Base-by-base conservation (phyloP, 2,888 invertebrate genomes). In the Ophioninae sp. region DNA sequence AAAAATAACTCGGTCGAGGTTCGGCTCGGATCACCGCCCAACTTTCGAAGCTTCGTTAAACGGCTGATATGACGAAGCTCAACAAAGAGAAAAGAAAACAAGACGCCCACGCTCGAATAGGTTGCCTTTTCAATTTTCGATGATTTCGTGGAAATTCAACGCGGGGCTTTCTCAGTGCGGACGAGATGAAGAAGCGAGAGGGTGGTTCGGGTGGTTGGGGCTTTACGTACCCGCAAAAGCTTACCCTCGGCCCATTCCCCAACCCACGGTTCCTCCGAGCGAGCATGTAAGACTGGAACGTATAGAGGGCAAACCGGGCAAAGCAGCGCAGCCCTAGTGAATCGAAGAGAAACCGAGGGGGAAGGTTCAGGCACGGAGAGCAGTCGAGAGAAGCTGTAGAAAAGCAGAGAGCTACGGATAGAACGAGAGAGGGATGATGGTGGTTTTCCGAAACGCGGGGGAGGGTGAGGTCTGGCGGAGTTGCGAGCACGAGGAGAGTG, bases 61-160 rank as follows among this genome's bases (percentile, higher is more conserved):
- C 10, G 58, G 58, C 39, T 20, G 37, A 58, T 56, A 8, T 6
- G 10, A 6, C 51, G 22, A 23, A 51, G n/a, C 59, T 17, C 22
- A 71, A 63, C 20, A 10, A 51, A 23, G 39, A 23, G 39, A 58
- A 65, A 71, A 65, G 65, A 41, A 44, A 64, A 58, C 10, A 73
- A 41, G 69, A 41, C 44, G 41, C 64, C 58, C 22, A 51, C 23
- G 69, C 69, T 59, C n/a, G 51, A 23, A 22, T 69, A 39, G 79
- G 81, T 75, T 82, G 58, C 88, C 88, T 92, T 92, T 92, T 92
- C 92, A 93, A 93, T 92, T 92, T 92, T 92, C 92, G 91, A 93
- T 92, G 92, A 93, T 93, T 92, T 90, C 87, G 89, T 88, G 89
- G 89, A 91, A 79, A 92, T 92, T 93, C 90, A 90, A n/a, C n/a